These are phyloP conservation scores for Chinchilla lanigera DNA, from an alignment of 2,113 vertebrate genomes.

Conservation along the genomic window DNA sequence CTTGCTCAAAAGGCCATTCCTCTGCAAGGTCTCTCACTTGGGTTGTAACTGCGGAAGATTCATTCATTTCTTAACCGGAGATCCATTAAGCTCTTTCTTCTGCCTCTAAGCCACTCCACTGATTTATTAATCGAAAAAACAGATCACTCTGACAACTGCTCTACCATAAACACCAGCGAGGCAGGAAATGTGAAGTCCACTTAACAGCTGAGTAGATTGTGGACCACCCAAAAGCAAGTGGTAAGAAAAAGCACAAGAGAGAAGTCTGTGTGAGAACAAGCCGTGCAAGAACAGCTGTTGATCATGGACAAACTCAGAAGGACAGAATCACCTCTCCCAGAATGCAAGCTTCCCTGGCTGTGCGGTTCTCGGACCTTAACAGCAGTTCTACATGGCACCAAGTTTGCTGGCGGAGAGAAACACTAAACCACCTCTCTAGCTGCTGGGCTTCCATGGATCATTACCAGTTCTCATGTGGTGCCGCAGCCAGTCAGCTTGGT, in stretches of 20 bases:
- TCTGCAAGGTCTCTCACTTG: background rate
- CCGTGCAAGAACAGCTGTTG: background rate
- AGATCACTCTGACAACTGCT: background rate
- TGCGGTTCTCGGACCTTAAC: background rate
- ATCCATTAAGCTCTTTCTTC: background rate
- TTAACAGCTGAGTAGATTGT: background rate
- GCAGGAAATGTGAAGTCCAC: background rate
- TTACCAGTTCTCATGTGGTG: background rate
- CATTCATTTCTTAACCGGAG: constrained; percentile 42
- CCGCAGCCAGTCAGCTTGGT: background rate
- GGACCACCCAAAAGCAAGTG: background rate
- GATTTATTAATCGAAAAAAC: constrained; percentile 30
- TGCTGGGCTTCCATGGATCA: background rate
- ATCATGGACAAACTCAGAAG: background rate
- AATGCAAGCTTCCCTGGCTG: background rate
- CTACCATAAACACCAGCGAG: background rate
- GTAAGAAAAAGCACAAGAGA: background rate
- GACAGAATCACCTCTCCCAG: background rate
- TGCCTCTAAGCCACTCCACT: background rate
- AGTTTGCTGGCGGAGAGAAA: background rate
- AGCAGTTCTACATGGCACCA: background rate
- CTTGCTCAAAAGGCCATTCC: background rate
- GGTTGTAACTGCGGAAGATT: background rate
- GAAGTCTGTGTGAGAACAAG: background rate
- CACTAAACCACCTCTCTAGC: background rate